These are phyloP conservation scores for Crossoptilon crossoptilon DNA, from an alignment of 2,797 vertebrate genomes.

Conservation along the genomic window DNA sequence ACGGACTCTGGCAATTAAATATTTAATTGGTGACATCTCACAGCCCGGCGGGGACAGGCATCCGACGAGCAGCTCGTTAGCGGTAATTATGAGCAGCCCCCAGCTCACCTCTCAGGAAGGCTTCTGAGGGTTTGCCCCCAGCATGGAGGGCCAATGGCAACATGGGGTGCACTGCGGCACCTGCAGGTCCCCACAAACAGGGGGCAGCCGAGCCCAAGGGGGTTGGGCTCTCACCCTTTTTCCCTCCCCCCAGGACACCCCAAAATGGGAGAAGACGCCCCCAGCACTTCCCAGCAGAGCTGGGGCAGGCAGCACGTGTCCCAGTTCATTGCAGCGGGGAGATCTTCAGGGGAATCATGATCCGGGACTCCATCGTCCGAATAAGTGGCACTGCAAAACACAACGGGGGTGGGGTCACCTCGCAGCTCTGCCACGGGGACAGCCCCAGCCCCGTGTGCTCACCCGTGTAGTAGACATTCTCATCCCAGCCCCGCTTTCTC, in stretches of 20 bases:
- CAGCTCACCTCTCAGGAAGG: background rate
- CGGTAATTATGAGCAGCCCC: background rate
- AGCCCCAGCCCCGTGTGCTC: background rate
- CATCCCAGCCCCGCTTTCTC: constrained; percentile 94
- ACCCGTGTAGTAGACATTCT: constrained; percentile 94
- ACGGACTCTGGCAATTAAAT: background rate
- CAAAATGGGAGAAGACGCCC: background rate
- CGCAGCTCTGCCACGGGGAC: no score
- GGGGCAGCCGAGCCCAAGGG: background rate
- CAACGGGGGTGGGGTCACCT: background rate
- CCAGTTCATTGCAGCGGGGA: constrained; percentile 89
- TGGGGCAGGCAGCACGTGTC: background rate
- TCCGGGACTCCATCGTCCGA: constrained; percentile 92
- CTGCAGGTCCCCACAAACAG: background rate
- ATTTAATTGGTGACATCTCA: background rate
- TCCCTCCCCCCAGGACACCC: background rate
- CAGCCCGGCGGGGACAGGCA: background rate
- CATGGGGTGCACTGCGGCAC: background rate
- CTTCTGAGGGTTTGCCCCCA: background rate
- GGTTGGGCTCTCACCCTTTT: background rate
- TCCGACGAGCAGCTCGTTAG: background rate
- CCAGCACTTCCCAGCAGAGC: background rate
- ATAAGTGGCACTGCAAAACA: constrained; percentile 89
- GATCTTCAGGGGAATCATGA: constrained; percentile 93
- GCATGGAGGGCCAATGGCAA: background rate